Conservation (phyloP, 2,888 invertebrate species). For the Drosophila greeni region DNA sequence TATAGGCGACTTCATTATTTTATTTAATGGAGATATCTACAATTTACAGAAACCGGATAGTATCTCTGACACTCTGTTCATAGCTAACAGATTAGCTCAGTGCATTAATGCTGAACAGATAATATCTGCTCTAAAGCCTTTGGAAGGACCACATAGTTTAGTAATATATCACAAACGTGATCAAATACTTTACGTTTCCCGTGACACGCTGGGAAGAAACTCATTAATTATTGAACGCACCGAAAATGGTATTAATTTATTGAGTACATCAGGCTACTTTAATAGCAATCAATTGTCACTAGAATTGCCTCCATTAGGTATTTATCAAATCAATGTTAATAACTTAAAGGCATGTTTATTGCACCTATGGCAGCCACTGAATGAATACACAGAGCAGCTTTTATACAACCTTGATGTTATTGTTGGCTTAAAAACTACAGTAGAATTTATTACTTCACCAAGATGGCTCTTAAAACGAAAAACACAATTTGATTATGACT, state of each 20-base stretch:
- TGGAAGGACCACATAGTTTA: slow-evolving; percentile 92
- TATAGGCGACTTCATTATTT: slow-evolving; percentile 82
- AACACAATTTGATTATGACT: slow-evolving; percentile 36
- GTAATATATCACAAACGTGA: slow-evolving; percentile 84
- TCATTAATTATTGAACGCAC: slow-evolving; percentile 84
- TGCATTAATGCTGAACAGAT: slow-evolving; percentile 68
- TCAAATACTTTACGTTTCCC: slow-evolving; percentile 86
- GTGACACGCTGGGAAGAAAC: slow-evolving; percentile 92
- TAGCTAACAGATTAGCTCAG: slow-evolving; percentile 56
- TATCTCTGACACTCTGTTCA: slow-evolving; percentile 56
- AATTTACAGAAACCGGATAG: slow-evolving; percentile 68
- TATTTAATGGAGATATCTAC: slow-evolving; percentile 96
- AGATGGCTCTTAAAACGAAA: slow-evolving; percentile 40
- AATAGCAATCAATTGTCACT: slow-evolving; percentile 6
- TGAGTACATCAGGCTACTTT: slow-evolving; percentile 57
- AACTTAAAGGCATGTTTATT: slow-evolving; percentile 37
- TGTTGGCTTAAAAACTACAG: slow-evolving; percentile 45
- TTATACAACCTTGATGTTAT: slow-evolving; percentile 32
- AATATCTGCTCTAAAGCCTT: slow-evolving; percentile 79
- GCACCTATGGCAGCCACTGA: slow-evolving; percentile 51
- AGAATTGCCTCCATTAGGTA: slow-evolving; percentile 60
- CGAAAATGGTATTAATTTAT: slow-evolving; percentile 44
- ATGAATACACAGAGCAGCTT: slow-evolving; percentile 27
- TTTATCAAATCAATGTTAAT: slow-evolving; percentile 46
- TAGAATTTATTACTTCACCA: slow-evolving; percentile 40